A percentile compares a stretch with the other conserved stretches of the same genome.
Conservation (phyloP, 2,113 vertebrate species). For the Albula glossodonta region DNA sequence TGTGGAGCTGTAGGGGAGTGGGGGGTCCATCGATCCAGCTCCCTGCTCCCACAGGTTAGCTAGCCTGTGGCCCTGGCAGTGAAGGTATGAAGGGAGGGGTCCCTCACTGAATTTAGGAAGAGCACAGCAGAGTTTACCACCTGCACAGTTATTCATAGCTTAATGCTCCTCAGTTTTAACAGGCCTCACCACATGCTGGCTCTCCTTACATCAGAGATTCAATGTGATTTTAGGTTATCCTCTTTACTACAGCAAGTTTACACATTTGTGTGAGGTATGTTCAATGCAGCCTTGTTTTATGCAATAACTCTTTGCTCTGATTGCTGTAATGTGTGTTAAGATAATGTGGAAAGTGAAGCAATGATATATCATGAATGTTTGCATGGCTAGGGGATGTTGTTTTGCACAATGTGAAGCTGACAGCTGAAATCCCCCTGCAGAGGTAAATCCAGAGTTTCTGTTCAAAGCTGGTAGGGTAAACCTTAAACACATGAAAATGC, state of each 20-base stretch:
- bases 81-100: not conserved
- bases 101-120: not conserved
- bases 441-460: not conserved
- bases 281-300: too few species aligned
- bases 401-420: not conserved
- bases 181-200: not conserved
- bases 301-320: too few species aligned
- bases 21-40: conserved; percentile 80
- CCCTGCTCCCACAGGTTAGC: conserved; percentile 83
- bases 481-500: too few species aligned
- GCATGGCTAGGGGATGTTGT: too few species aligned
- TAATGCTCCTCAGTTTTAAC: too few species aligned
- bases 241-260: too few species aligned
- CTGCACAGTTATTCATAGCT: not conserved
- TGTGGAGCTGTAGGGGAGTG: conserved; percentile 72
- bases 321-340: too few species aligned
- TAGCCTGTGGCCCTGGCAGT: conserved; percentile 47
- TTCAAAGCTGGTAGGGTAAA: not conserved
- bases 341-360: too few species aligned
- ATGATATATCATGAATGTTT: too few species aligned
- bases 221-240: not conserved
- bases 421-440: too few species aligned
- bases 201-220: not conserved
- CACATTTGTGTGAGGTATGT: too few species aligned
- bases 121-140: not conserved